phyloP scores from a whole-genome alignment of 2,797 vertebrate genomes.

The Podargus strigoides region DNA sequence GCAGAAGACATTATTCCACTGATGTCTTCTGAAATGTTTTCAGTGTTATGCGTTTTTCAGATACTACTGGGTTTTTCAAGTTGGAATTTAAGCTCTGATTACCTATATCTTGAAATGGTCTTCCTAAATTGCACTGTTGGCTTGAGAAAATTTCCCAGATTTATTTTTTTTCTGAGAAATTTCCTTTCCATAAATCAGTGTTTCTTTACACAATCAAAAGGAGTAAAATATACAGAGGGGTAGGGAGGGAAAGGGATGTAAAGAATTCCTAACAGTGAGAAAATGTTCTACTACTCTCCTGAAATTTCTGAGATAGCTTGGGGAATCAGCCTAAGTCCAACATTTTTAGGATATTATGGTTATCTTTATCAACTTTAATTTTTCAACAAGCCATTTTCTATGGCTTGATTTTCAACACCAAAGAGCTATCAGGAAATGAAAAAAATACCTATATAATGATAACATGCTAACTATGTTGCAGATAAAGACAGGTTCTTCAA shows the following conservation, averaged over 20 bases:
- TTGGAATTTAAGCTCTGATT: neutral
- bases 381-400: neutral
- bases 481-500: neutral
- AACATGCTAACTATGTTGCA: neutral
- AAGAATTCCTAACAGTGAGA: too few relatives aligned
- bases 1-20: neutral
- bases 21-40: neutral
- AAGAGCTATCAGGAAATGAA: neutral
- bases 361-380: neutral
- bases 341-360: neutral
- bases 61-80: neutral
- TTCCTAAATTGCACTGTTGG: neutral
- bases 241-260: neutral
- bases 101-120: neutral
- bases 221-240: neutral
- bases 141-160: neutral
- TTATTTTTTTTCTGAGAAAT: neutral
- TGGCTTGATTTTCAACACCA: neutral
- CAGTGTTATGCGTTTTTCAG: neutral
- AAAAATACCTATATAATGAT: neutral
- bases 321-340: neutral
- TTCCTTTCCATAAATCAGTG: neutral
- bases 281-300: neutral
- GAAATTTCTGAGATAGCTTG: neutral
- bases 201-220: neutral